Conservation (phyloP, 2,113 vertebrate genomes). For the Capreolus pygargus region DNA sequence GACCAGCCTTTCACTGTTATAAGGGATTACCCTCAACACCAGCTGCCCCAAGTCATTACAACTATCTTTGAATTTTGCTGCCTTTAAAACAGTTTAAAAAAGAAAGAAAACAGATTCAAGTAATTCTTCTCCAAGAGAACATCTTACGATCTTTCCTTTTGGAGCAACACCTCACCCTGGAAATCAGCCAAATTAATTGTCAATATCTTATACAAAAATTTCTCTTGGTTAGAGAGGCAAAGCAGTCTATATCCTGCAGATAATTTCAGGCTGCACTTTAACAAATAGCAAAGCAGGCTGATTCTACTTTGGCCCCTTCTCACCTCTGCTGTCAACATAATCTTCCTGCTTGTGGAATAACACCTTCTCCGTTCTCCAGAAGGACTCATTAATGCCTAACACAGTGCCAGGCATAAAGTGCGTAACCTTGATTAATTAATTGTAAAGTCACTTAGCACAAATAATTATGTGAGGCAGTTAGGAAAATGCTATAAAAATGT, state of each 20-base stretch:
- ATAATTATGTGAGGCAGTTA: not conserved
- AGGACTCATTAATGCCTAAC: not conserved
- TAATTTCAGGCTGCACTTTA: not conserved
- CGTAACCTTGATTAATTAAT: not conserved
- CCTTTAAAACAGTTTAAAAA: not conserved
- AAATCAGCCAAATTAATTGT: not conserved
- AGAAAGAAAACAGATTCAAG: not conserved
- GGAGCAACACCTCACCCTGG: not conserved
- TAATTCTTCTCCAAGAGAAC: not conserved
- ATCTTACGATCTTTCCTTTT: not conserved
- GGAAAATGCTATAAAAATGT: not conserved
- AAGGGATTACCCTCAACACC: not conserved
- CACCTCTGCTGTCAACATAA: not conserved
- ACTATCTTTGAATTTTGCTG: not conserved
- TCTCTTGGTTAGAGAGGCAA: not conserved
- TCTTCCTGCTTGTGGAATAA: not conserved
- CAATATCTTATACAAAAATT: not conserved
- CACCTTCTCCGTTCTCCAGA: not conserved
- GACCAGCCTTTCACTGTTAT: not conserved
- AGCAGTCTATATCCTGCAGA: not conserved
- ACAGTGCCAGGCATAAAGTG: not conserved
- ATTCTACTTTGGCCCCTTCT: not conserved
- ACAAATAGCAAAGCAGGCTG: not conserved
- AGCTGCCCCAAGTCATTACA: not conserved
- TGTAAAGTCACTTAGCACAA: not conserved